Percentiles rank a stretch among this genome's conserved stretches.
These are phyloP conservation scores for Salvelinus fontinalis DNA, from an alignment of 2,113 vertebrate species.

Conservation along the genomic window DNA sequence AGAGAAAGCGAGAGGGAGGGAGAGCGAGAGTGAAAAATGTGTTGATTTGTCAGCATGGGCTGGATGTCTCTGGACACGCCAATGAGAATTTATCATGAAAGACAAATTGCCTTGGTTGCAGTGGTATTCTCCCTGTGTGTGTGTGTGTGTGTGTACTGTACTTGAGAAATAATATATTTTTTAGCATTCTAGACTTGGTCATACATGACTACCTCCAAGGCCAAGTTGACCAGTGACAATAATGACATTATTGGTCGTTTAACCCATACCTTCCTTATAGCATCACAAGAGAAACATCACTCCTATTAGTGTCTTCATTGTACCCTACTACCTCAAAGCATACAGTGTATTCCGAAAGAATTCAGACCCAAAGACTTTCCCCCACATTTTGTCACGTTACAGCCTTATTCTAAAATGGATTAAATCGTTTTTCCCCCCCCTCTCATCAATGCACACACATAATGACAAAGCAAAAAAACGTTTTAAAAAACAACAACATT, in stretches of 20 bases:
- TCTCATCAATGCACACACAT: too few species aligned
- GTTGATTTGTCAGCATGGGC: conserved; percentile 68
- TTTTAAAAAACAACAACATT: too few species aligned
- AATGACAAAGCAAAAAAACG: too few species aligned
- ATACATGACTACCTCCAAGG: not conserved
- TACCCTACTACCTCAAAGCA: too few species aligned
- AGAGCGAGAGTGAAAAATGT: conserved; percentile 60
- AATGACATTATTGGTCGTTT: conserved; percentile 18
- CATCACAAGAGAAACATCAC: too few species aligned
- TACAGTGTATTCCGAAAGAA: too few species aligned
- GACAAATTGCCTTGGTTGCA: conserved; percentile 64
- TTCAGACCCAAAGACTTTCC: too few species aligned
- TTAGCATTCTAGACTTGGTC: conserved; percentile 5
- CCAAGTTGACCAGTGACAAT: conserved; percentile 2
- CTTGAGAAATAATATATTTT: not conserved
- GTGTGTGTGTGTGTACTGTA: not conserved
- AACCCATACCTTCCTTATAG: too few species aligned
- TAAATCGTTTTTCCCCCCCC: too few species aligned
- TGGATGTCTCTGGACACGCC: conserved; percentile 60
- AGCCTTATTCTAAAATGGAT: too few species aligned
- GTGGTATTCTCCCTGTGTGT: conserved; percentile 36
- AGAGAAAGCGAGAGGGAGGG: conserved; percentile 4
- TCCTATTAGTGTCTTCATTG: not conserved
- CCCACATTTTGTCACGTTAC: too few species aligned
- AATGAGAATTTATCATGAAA: conserved; percentile 69